phyloP scores from a whole-genome alignment of 2,113 vertebrate genomes.

The Chloroceryle aenea region DNA sequence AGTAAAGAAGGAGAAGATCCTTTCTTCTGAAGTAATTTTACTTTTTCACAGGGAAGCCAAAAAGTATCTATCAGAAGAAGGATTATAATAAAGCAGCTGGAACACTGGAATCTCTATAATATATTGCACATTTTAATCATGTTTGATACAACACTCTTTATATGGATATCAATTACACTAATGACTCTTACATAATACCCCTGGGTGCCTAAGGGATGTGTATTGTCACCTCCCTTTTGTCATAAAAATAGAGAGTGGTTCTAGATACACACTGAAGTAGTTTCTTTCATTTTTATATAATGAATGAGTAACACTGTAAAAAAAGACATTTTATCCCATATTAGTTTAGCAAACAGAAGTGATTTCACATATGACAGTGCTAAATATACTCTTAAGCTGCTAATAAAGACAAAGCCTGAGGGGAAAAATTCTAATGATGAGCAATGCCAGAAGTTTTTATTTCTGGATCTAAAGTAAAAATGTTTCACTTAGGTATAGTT shows the following conservation, averaged over 20 bases:
- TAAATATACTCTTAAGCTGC: slow-evolving; percentile 83
- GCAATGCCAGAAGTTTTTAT: slow-evolving; percentile 80
- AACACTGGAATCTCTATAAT: slow-evolving; percentile 74
- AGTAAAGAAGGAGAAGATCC: slow-evolving; percentile 29
- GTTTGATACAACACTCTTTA: slow-evolving; percentile 79
- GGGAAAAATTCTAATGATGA: slow-evolving; percentile 79
- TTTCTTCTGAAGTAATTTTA: slow-evolving; percentile 62
- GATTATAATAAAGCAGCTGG: slow-evolving; percentile 73
- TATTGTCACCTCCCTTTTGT: slow-evolving; percentile 80
- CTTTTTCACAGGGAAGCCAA: slow-evolving; percentile 56
- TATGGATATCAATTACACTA: slow-evolving; percentile 82
- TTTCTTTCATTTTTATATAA: slow-evolving; percentile 81
- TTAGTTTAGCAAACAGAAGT: slow-evolving; percentile 82
- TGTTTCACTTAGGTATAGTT: slow-evolving; percentile 80
- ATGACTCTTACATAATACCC: slow-evolving; percentile 82
- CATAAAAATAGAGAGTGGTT: slow-evolving; percentile 78
- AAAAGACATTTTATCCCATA: slow-evolving; percentile 79
- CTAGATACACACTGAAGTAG: slow-evolving; percentile 70
- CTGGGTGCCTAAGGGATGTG: slow-evolving; percentile 74
- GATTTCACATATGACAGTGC: slow-evolving; percentile 80
- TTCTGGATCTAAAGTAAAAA: slow-evolving; percentile 75
- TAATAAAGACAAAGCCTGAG: slow-evolving; percentile 80
- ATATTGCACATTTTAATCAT: slow-evolving; percentile 80
- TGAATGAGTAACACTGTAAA: slow-evolving; percentile 81
- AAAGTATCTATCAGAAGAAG: slow-evolving; percentile 62